A percentile compares a stretch with the other conserved stretches of the same genome.
These are phyloP conservation scores for Alethe castanea DNA, from an alignment of 2,113 vertebrate species.

Conservation along the genomic window DNA sequence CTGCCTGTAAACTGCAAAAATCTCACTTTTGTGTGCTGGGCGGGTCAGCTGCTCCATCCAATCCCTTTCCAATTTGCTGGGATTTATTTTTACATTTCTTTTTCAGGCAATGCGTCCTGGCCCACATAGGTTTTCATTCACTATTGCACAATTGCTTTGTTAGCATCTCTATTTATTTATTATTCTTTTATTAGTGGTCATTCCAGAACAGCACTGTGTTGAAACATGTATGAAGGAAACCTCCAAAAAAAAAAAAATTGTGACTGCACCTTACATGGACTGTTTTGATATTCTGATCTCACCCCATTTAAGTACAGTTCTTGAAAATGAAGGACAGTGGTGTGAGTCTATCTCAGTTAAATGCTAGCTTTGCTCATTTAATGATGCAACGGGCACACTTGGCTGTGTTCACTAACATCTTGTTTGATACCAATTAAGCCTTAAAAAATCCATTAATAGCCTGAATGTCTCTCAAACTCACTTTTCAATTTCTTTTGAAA, in stretches of 20 bases:
- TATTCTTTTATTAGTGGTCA: background rate
- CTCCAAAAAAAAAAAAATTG: background rate
- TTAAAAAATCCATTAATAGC: slow-evolving; percentile 43
- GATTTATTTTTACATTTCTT: background rate
- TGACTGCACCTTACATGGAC: background rate
- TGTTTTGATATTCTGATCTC: slow-evolving; percentile 65
- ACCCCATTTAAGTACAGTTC: slow-evolving; percentile 25
- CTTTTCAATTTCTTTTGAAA: slow-evolving; percentile 46
- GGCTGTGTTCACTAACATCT: slow-evolving; percentile 55
- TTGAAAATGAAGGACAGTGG: slow-evolving; percentile 41
- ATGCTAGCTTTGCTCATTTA: slow-evolving; percentile 51
- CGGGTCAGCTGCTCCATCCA: background rate
- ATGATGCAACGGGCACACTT: slow-evolving; percentile 25
- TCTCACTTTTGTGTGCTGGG: background rate
- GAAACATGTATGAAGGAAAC: background rate
- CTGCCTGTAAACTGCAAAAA: background rate
- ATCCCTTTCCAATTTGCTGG: background rate
- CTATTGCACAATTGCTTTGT: background rate
- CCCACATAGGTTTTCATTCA: background rate
- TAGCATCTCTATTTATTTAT: background rate
- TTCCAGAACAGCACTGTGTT: background rate
- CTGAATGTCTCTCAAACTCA: slow-evolving; percentile 14
- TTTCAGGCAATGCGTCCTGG: background rate
- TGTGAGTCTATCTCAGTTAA: slow-evolving; percentile 48
- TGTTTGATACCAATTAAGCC: slow-evolving; percentile 64